Conservation (phyloP, 1,140 invertebrate species). For the Pollicipes pollicipes region DNA sequence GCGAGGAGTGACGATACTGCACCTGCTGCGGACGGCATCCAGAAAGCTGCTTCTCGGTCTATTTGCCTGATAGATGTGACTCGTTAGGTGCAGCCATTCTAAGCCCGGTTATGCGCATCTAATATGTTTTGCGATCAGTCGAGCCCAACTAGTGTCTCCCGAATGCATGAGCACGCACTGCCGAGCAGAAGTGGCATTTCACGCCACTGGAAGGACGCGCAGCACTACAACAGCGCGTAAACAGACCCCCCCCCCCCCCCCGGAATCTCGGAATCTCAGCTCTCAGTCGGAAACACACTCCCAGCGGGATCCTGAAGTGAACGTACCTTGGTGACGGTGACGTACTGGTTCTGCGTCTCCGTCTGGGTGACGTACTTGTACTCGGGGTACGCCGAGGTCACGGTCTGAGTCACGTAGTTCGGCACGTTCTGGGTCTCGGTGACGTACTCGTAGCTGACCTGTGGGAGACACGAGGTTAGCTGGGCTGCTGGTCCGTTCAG, state of each 20-base stretch:
- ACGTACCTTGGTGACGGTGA: constrained; percentile 3
- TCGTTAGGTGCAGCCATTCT: too few species aligned
- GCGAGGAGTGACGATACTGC: too few species aligned
- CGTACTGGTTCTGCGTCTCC: constrained; percentile 7
- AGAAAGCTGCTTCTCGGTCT: not conserved
- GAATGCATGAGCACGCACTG: too few species aligned
- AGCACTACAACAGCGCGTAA: not conserved
- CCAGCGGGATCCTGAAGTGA: not conserved
- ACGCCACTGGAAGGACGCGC: not conserved
- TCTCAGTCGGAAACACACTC: too few species aligned
- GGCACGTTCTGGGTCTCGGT: constrained; percentile 12
- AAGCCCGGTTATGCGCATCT: too few species aligned
- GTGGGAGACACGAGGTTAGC: not conserved
- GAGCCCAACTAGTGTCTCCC: too few species aligned
- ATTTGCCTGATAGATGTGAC: too few species aligned
- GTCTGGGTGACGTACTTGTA: constrained; percentile 14
- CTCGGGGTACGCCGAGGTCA: constrained; percentile 7
- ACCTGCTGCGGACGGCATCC: too few species aligned
- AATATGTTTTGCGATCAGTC: not conserved
- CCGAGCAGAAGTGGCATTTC: not conserved
- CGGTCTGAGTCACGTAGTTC: constrained; percentile 12
- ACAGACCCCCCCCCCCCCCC: too few species aligned
- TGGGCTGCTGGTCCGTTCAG: too few species aligned
- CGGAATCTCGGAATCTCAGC: too few species aligned
- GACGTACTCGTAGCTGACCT: constrained; percentile 4